These are phyloP conservation scores for Apis dorsata DNA, from an alignment of 1,140 invertebrate genomes.

Conservation along the genomic window DNA sequence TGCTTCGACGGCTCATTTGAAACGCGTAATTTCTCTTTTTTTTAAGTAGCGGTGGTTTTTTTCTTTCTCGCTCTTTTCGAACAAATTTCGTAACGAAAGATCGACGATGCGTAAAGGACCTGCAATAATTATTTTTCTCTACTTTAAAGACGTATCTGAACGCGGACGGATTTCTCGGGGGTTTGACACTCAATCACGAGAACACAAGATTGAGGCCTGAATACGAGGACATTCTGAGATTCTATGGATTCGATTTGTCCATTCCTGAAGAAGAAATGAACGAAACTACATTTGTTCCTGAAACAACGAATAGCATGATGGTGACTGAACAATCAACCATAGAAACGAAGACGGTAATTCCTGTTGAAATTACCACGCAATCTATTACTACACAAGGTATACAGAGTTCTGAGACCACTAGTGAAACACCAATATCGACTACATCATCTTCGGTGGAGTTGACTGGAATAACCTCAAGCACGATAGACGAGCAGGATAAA, in stretches of 20 bases:
- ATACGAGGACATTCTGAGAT: slow-evolving; percentile 86
- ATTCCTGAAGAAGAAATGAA: slow-evolving; percentile 30
- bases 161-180: slow-evolving; percentile 88
- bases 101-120: neutral
- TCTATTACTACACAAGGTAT: neutral
- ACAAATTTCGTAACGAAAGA: neutral
- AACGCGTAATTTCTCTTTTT: slow-evolving; percentile 39
- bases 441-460: slow-evolving; percentile 23
- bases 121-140: neutral
- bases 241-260: slow-evolving; percentile 87
- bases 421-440: neutral
- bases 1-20: neutral
- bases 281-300: slow-evolving; percentile 36
- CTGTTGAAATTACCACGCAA: neutral
- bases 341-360: neutral
- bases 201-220: slow-evolving; percentile 86
- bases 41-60: neutral
- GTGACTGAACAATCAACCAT: slow-evolving; percentile 28
- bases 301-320: neutral
- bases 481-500: slow-evolving; percentile 5
- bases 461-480: slow-evolving; percentile 8
- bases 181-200: slow-evolving; percentile 87
- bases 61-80: slow-evolving; percentile 23
- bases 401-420: neutral
- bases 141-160: slow-evolving; percentile 87